Evolutionary conservation across 2,888 invertebrate genomes (phyloP).

Genomic region (Hypomecis atomaria): DNA sequence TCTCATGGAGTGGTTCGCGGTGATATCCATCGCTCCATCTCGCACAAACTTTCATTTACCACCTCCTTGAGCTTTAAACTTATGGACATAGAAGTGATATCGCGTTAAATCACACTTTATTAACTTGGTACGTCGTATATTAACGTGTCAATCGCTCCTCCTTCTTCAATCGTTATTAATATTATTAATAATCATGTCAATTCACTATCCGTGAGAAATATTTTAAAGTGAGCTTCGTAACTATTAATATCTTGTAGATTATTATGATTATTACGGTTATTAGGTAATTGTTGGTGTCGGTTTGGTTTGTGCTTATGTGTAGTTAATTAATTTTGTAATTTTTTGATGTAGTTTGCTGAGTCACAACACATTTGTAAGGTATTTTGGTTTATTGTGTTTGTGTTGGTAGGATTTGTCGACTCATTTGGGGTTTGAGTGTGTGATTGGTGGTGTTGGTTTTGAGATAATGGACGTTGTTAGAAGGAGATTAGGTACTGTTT

Average conservation of each 20-base stretch:
- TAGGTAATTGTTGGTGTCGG: conserved; percentile 75
- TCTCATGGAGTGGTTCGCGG: conserved; percentile 62
- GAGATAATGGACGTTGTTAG: background rate
- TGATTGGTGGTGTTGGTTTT: background rate
- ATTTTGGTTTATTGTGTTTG: conserved; percentile 43
- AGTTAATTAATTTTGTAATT: conserved; percentile 71
- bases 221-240: conserved; percentile 67
- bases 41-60: conserved; percentile 50
- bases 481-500: background rate
- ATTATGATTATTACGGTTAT: conserved; percentile 71
- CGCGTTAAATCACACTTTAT: conserved; percentile 22
- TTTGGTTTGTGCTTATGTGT: conserved; percentile 69
- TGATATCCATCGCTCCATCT: conserved; percentile 64
- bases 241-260: conserved; percentile 74
- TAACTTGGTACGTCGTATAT: conserved; percentile 59
- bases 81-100: conserved; percentile 40
- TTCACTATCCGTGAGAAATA: conserved; percentile 76
- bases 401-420: conserved; percentile 15
- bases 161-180: conserved; percentile 69
- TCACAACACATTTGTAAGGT: conserved; percentile 53
- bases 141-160: conserved; percentile 81
- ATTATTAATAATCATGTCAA: conserved; percentile 81
- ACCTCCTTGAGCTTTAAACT: conserved; percentile 30
- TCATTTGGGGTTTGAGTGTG: conserved; percentile 15
- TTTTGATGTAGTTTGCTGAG: conserved; percentile 72